Evolutionary conservation across 1,140 invertebrate genomes (phyloP).

Genomic region (Rhynchophorus ferrugineus): DNA sequence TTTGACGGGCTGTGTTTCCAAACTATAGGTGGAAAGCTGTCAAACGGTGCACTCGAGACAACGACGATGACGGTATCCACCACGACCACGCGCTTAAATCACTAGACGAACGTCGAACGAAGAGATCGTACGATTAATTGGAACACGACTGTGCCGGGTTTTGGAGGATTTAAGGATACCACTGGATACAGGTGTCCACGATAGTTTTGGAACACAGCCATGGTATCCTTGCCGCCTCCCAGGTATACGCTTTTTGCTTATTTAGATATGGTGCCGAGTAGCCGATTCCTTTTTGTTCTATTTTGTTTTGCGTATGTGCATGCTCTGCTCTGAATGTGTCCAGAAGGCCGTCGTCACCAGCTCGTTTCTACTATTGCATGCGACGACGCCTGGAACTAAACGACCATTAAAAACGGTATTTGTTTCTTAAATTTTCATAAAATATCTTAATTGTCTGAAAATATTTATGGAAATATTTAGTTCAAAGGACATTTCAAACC

Average conservation of each 20-base stretch:
- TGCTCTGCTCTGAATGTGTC: too few species aligned
- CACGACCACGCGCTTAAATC: not conserved
- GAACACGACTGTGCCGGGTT: slow-evolving; percentile 15
- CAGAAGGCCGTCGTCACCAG: too few species aligned
- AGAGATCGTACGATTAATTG: slow-evolving; percentile 7
- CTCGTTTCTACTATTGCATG: too few species aligned
- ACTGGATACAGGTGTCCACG: slow-evolving; percentile 45
- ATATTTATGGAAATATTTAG: too few species aligned
- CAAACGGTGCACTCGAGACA: slow-evolving; percentile 25
- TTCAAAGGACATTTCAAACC: too few species aligned
- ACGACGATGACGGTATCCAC: slow-evolving; percentile 15
- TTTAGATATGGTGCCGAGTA: not conserved
- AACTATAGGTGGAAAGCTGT: slow-evolving; percentile 43
- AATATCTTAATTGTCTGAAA: too few species aligned
- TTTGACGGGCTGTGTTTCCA: slow-evolving; percentile 43
- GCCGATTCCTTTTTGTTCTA: too few species aligned
- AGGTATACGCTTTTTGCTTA: slow-evolving; percentile 39
- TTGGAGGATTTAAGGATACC: slow-evolving; percentile 38
- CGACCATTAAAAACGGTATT: too few species aligned
- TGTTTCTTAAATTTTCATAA: too few species aligned
- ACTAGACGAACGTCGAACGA: not conserved
- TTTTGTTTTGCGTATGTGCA: slow-evolving; percentile 12
- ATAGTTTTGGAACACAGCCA: slow-evolving; percentile 58
- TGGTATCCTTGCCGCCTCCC: slow-evolving; percentile 56
- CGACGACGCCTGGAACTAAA: too few species aligned